These are phyloP conservation scores for Chrysochloris asiatica DNA, from an alignment of 2,113 vertebrate species.

Conservation along the genomic window DNA sequence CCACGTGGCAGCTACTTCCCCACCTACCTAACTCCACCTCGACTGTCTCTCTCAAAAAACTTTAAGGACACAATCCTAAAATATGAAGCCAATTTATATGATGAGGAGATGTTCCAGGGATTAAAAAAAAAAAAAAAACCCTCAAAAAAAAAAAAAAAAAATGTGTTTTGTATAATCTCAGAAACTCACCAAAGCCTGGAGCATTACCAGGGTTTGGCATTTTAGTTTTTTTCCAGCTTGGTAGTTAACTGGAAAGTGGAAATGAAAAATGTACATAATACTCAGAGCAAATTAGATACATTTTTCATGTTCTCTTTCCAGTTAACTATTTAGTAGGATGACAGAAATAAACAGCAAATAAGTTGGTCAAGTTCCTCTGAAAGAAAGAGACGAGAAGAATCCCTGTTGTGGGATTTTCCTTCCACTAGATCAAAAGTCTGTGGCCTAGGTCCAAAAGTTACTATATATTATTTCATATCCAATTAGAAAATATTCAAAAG, in stretches of 20 bases:
- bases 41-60: background rate
- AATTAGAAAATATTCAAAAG: background rate
- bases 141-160: background rate
- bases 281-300: background rate
- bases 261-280: background rate
- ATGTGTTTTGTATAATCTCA: background rate
- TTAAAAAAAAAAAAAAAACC: background rate
- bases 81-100: background rate
- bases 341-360: constrained; percentile 12
- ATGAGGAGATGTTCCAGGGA: background rate
- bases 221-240: no score
- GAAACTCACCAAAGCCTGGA: background rate
- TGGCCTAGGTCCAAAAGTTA: background rate
- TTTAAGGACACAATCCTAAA: background rate
- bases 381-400: background rate
- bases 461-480: background rate
- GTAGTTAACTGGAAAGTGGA: background rate
- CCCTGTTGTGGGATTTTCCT: background rate
- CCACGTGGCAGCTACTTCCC: background rate
- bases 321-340: background rate
- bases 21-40: background rate
- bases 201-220: background rate
- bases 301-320: no score
- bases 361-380: background rate
- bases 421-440: background rate